phyloP scores from a whole-genome alignment of 2,888 invertebrate genomes.

The Cheilosia scutellata region DNA sequence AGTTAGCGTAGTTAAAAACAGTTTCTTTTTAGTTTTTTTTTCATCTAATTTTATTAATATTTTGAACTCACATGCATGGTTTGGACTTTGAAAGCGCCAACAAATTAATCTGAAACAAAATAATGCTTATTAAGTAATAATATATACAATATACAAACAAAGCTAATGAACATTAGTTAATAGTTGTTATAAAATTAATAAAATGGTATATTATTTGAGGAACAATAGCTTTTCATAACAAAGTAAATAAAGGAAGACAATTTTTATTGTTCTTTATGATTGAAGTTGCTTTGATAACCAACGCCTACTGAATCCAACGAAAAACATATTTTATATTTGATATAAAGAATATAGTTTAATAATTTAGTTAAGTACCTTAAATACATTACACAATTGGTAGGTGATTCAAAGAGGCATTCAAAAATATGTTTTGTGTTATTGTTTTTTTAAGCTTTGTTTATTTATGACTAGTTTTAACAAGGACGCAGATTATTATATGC shows the following conservation, averaged over 20 bases:
- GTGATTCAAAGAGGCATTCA: neutral
- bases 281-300: constrained; percentile 40
- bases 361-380: neutral
- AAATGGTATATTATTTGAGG: too few species aligned
- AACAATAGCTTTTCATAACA: too few species aligned
- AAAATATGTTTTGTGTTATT: neutral
- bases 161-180: neutral
- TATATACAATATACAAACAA: neutral
- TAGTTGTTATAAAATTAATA: neutral
- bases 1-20: constrained; percentile 77
- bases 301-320: constrained; percentile 16
- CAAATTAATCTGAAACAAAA: neutral
- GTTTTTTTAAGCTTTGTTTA: neutral
- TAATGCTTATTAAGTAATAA: neutral
- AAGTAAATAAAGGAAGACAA: constrained; percentile 1
- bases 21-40: constrained; percentile 28
- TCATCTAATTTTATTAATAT: constrained; percentile 64
- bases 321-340: neutral
- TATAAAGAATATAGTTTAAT: neutral
- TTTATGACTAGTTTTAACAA: neutral
- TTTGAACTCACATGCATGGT: constrained; percentile 58
- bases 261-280: constrained; percentile 1
- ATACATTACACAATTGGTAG: neutral
- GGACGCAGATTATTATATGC: neutral
- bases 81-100: constrained; percentile 40